Conservation (phyloP, 2,113 vertebrate species). For the Ciconia boyciana region DNA sequence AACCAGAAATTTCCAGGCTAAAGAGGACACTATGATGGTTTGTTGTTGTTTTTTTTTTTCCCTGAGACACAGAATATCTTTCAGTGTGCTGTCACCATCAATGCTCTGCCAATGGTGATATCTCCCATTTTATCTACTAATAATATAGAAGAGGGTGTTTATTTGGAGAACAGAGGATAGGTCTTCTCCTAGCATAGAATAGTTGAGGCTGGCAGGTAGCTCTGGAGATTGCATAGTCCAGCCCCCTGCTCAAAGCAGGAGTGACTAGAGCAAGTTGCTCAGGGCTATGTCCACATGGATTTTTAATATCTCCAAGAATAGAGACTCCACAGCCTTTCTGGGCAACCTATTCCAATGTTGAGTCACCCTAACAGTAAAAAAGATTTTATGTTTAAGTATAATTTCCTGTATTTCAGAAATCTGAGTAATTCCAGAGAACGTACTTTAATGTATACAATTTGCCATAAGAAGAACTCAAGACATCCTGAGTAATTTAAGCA, state of each 20-base stretch:
- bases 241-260: background rate
- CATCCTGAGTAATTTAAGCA: background rate
- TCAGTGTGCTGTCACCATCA: background rate
- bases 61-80: background rate
- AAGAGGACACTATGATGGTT: background rate
- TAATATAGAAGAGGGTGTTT: background rate
- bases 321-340: background rate
- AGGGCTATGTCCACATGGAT: background rate
- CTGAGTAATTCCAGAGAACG: background rate
- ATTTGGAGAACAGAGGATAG: background rate
- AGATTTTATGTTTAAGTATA: background rate
- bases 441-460: background rate
- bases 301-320: background rate
- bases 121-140: background rate
- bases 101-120: background rate
- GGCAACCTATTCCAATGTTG: background rate
- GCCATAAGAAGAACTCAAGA: background rate
- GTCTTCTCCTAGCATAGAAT: background rate
- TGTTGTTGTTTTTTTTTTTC: background rate
- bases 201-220: background rate
- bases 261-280: background rate
- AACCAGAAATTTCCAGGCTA: background rate
- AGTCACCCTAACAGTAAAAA: background rate
- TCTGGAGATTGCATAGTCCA: background rate
- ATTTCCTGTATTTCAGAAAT: background rate